Evolutionary conservation across 2,113 vertebrate species (phyloP).

Genomic region (Antechinus flavipes): DNA sequence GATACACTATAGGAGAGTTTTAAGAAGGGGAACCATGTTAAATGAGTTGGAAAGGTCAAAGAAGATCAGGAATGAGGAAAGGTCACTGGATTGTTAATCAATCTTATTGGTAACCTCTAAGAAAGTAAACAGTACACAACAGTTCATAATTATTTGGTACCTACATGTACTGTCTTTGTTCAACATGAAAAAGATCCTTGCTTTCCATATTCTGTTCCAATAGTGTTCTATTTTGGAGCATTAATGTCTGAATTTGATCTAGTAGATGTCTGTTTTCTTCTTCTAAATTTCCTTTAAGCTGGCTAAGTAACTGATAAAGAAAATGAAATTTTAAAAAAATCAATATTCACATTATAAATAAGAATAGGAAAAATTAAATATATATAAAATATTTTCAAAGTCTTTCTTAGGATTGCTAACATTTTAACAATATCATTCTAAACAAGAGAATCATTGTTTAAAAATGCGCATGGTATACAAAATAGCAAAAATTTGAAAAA

Average conservation of each 20-base stretch:
- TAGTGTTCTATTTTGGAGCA: slow-evolving; percentile 97
- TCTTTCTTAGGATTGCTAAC: slow-evolving; percentile 22
- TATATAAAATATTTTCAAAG: slow-evolving; percentile 44
- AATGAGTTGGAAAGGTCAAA: slow-evolving; percentile 19
- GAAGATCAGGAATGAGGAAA: slow-evolving; percentile 42
- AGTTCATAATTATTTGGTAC: slow-evolving; percentile 77
- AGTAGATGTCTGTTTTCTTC: slow-evolving; percentile 98
- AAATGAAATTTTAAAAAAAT: slow-evolving; percentile 58
- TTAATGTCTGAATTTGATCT: slow-evolving; percentile 99
- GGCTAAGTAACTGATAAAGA: slow-evolving; percentile 93
- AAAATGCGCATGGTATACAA: neutral
- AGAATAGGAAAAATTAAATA: slow-evolving; percentile 49
- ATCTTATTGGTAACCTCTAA: slow-evolving; percentile 44
- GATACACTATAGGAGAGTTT: neutral
- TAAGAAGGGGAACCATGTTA: slow-evolving; percentile 3
- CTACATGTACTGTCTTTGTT: slow-evolving; percentile 99
- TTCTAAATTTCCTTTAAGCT: slow-evolving; percentile 98
- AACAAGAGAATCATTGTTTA: slow-evolving; percentile 34
- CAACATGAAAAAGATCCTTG: slow-evolving; percentile 98
- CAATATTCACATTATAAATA: slow-evolving; percentile 56
- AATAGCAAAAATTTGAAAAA: slow-evolving; percentile 12
- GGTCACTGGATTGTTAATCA: slow-evolving; percentile 21
- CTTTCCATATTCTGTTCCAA: slow-evolving; percentile 99
- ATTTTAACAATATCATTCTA: slow-evolving; percentile 38
- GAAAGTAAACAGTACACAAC: neutral